These are phyloP conservation scores for Drosophila erecta DNA, from an alignment of 1,140 invertebrate genomes.

Conservation along the genomic window DNA sequence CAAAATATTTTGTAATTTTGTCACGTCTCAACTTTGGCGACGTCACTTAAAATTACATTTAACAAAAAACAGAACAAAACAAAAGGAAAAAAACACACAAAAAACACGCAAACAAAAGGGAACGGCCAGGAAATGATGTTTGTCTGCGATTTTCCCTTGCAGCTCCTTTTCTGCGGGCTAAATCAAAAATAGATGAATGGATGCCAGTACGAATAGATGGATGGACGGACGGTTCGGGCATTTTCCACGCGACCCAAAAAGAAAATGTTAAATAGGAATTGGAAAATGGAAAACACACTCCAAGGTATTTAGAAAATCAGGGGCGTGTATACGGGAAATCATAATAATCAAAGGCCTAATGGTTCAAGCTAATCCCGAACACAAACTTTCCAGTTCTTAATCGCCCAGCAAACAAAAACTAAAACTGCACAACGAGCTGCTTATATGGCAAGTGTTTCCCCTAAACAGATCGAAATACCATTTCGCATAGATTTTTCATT, in stretches of 20 bases:
- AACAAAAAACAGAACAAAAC: conserved; percentile 6
- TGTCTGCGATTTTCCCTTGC: conserved; percentile 54
- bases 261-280: neutral
- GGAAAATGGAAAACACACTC: neutral
- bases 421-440: neutral
- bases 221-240: neutral
- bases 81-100: neutral
- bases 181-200: conserved; percentile 68
- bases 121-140: conserved; percentile 60
- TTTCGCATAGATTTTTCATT: neutral
- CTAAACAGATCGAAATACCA: neutral
- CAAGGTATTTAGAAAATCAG: neutral
- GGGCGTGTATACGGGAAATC: too few species aligned
- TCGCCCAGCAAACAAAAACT: neutral
- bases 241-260: neutral
- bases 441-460: neutral
- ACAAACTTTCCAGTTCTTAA: neutral
- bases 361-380: too few species aligned
- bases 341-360: neutral
- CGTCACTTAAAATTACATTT: conserved; percentile 79
- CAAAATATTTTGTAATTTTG: conserved; percentile 80
- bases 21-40: conserved; percentile 80
- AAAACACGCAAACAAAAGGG: conserved; percentile 31
- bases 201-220: conserved; percentile 4
- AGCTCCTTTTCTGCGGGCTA: conserved; percentile 14